These are phyloP conservation scores for Chlorospingus flavigularis DNA, from an alignment of 2,797 vertebrate genomes.

Conservation along the genomic window DNA sequence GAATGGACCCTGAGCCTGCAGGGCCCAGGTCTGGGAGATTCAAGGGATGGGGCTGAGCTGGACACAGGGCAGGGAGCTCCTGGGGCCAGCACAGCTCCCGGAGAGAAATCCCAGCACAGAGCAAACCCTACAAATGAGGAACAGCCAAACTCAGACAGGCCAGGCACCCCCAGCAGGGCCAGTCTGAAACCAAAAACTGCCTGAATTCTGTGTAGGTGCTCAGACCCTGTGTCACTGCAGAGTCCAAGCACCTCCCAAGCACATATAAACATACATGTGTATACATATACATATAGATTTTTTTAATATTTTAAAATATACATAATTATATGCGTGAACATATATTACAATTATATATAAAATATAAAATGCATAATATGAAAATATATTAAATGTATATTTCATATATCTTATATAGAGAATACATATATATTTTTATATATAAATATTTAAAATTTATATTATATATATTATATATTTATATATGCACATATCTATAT, in stretches of 20 bases:
- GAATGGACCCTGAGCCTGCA: not conserved
- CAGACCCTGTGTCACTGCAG: rapidly evolving
- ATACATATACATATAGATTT: too few species aligned
- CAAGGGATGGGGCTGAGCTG: not conserved
- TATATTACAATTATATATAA: too few species aligned
- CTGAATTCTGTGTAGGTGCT: not conserved
- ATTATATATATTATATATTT: too few species aligned
- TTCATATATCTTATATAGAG: too few species aligned
- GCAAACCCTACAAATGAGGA: not conserved
- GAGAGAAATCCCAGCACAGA: not conserved
- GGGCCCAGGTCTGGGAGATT: not conserved
- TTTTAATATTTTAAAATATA: too few species aligned
- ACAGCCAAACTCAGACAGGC: not conserved
- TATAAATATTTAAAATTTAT: too few species aligned
- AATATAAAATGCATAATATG: too few species aligned
- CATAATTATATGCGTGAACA: rapidly evolving
- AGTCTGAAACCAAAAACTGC: not conserved
- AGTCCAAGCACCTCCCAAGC: not conserved
- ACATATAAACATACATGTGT: too few species aligned
- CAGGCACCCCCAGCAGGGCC: not conserved
- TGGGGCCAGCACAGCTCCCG: not conserved
- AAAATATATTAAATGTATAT: not conserved
- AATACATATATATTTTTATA: too few species aligned
- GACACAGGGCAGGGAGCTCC: not conserved
- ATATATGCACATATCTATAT: too few species aligned